Evolutionary conservation across 2,797 vertebrate species (phyloP).

Genomic region (Girardinus metallicus): DNA sequence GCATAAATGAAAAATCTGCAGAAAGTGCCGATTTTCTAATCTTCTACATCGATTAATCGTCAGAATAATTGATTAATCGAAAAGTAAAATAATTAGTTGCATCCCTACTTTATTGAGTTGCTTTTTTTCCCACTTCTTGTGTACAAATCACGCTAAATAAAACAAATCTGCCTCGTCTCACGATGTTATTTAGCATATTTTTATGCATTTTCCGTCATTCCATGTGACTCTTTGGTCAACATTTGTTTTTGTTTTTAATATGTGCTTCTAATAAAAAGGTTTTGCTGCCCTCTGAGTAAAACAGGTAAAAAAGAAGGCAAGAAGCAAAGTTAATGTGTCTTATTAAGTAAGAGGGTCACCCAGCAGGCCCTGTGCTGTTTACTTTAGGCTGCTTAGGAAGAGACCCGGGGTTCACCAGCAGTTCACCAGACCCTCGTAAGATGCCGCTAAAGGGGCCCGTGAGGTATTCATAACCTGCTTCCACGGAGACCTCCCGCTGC

Average conservation of each 20-base stretch:
- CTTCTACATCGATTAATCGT: too few relatives aligned
- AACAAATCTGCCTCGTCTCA: background rate
- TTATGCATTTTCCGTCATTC: background rate
- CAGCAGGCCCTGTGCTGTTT: constrained; percentile 45
- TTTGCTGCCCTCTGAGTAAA: background rate
- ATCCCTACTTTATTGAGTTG: background rate
- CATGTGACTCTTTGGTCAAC: background rate
- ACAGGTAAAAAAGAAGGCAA: background rate
- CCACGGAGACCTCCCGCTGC: constrained; percentile 51
- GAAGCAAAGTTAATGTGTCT: constrained; percentile 20
- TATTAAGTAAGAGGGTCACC: constrained; percentile 23
- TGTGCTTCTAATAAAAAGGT: background rate
- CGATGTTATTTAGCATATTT: background rate
- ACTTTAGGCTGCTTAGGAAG: constrained; percentile 55
- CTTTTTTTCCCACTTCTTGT: background rate
- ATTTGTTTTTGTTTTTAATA: background rate
- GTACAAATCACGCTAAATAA: background rate
- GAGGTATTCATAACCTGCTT: constrained; percentile 66
- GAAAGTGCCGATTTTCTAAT: too few relatives aligned
- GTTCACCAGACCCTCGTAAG: constrained; percentile 65
- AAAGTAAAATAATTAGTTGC: background rate
- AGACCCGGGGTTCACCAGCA: constrained; percentile 54
- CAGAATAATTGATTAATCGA: too few relatives aligned
- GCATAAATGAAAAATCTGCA: too few relatives aligned
- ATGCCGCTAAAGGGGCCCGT: constrained; percentile 50